These are phyloP conservation scores for Hippopotamyrus pictus DNA, from an alignment of 2,797 vertebrate species.

Conservation along the genomic window DNA sequence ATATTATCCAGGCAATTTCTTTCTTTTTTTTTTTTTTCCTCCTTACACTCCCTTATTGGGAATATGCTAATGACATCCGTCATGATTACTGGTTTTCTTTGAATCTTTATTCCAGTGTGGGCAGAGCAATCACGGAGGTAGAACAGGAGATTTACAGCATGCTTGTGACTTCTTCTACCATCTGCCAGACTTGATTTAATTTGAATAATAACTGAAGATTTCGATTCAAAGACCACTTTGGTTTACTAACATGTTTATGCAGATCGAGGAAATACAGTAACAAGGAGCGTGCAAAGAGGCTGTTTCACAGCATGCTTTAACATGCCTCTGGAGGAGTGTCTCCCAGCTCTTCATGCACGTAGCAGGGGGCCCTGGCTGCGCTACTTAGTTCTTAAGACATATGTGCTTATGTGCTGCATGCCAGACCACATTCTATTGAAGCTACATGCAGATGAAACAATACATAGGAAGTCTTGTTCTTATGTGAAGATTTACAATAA, in stretches of 20 bases:
- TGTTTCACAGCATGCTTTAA: conserved; percentile 41
- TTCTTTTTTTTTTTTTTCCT: conserved; percentile 30
- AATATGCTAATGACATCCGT: conserved; percentile 91
- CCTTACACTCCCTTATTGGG: conserved; percentile 81
- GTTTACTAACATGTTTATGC: conserved; percentile 40
- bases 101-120: conserved; percentile 86
- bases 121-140: conserved; percentile 83
- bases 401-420: conserved; percentile 22
- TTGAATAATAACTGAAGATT: conserved; percentile 75
- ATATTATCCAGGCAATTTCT: conserved; percentile 72
- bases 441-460: conserved; percentile 22
- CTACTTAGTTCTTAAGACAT: conserved; percentile 22
- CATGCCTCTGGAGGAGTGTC: conserved; percentile 34
- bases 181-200: conserved; percentile 76
- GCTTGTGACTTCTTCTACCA: conserved; percentile 71
- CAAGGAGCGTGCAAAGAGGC: conserved; percentile 28
- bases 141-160: conserved; percentile 81
- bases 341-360: conserved; percentile 30
- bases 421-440: conserved; percentile 19
- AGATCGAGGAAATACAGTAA: conserved; percentile 48
- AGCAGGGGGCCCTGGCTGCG: conserved; percentile 32
- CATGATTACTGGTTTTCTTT: conserved; percentile 92
- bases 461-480: conserved; percentile 23
- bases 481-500: conserved; percentile 4
- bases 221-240: conserved; percentile 61